phyloP scores from a whole-genome alignment of 2,113 vertebrate species.

The Spermophilus dauricus region DNA sequence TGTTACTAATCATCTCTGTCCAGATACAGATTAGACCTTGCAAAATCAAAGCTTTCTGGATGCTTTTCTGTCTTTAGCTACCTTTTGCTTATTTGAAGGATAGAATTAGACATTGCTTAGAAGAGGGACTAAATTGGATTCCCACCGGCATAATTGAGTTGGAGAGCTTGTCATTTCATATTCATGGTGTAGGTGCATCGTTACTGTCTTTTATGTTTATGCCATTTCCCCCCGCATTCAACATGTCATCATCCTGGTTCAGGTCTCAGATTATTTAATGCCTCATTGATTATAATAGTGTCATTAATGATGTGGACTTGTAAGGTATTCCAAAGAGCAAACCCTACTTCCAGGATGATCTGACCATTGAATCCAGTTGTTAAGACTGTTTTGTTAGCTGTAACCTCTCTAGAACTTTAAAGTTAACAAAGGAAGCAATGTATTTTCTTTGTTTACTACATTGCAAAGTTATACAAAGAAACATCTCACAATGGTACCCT shows the following conservation, averaged over 20 bases:
- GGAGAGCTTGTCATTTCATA: not conserved
- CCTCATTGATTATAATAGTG: not conserved
- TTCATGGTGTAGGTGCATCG: not conserved
- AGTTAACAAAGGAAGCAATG: not conserved
- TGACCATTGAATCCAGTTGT: not conserved
- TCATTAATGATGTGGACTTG: not conserved
- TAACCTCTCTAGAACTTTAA: not conserved
- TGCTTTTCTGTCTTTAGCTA: not conserved
- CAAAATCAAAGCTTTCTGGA: not conserved
- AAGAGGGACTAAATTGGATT: constrained; percentile 5
- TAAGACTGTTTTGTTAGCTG: not conserved
- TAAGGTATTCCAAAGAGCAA: constrained; percentile 13
- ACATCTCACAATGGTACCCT: not conserved
- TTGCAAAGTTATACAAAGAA: constrained; percentile 43
- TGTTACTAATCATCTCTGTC: not conserved
- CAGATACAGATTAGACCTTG: not conserved
- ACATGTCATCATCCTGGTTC: not conserved
- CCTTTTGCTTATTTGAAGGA: not conserved
- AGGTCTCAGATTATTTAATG: constrained; percentile 46
- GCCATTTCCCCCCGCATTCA: not conserved
- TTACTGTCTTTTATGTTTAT: not conserved
- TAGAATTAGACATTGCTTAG: not conserved
- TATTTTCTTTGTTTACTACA: not conserved
- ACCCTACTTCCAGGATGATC: not conserved
- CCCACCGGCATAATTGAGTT: not conserved